Evolutionary conservation across 2,113 vertebrate genomes (phyloP).

Genomic region (Rhegmatorhina hoffmannsi): DNA sequence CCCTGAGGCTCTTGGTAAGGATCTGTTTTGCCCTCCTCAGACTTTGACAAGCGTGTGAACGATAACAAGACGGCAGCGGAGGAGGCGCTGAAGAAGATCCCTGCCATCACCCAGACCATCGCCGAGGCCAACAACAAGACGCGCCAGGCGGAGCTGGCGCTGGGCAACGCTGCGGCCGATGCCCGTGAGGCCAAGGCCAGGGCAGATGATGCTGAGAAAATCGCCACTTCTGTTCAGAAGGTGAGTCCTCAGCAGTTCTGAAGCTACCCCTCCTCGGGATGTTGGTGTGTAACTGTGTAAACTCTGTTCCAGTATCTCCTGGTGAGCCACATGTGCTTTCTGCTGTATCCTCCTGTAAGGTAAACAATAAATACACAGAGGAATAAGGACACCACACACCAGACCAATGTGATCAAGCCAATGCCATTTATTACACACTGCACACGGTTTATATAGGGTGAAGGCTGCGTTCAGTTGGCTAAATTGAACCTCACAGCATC

Average conservation of each 20-base stretch:
- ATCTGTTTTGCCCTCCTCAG: constrained; percentile 61
- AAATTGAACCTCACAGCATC: no score
- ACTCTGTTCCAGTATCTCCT: neutral
- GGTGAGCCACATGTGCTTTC: fast-evolving
- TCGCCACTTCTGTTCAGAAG: constrained; percentile 87
- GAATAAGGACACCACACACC: no score
- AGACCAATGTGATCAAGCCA: no score
- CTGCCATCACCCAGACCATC: constrained; percentile 88
- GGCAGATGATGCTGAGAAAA: constrained; percentile 88
- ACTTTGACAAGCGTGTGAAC: constrained; percentile 92
- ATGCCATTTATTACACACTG: no score
- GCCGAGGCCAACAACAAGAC: constrained; percentile 90
- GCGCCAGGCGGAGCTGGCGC: constrained; percentile 80
- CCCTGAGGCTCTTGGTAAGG: neutral
- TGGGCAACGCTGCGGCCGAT: constrained; percentile 87
- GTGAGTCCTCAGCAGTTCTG: constrained; percentile 57
- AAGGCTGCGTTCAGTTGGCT: no score
- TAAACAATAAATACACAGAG: no score
- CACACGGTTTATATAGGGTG: no score
- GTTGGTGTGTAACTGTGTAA: neutral
- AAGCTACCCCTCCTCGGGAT: neutral
- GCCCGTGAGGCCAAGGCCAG: constrained; percentile 87
- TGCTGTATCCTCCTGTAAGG: neutral
- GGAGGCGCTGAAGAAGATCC: constrained; percentile 89
- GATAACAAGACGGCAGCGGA: constrained; percentile 97